Base-by-base conservation (phyloP, 2,888 invertebrate species). In the Cheilosia vulpina region DNA sequence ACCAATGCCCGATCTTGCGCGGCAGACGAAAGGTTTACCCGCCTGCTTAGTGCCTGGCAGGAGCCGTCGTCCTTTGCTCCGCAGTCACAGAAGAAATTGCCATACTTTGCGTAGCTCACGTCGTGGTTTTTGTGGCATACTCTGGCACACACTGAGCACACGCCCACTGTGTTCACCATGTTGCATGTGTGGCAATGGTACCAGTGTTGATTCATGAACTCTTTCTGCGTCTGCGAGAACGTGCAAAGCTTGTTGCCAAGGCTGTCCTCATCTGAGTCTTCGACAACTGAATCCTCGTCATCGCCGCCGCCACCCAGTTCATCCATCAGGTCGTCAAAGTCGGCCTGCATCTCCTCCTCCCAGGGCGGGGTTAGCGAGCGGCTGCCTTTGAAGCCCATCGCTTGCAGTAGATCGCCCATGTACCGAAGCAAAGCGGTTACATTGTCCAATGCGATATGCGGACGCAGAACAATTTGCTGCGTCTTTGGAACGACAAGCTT, bases 81-180 rank as follows among this genome's bases (percentile, higher is more conserved):
- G 91, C 99, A 99, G 92, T 99, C 99, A 90, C 99, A 99, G 93
- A 99, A 99, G 94, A 99, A 99, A 90, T 98, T 98, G 1, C 99
- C 99, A 91, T 97, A 98, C 92, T 99, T 99, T 66, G 99, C 98
- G 91, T 99, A 99, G 5, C 98, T 96, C 1, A 99, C 96, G 91
- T 99, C 99, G 91, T 99, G 99, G 0, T 97, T 98, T 88, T 97
- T 95, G 92, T 99, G 99, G 90, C 99, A 99, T 9, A 99, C 99
- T 71, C 98, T 94, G 0, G 99, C 99, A 93, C 99, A 99, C 17
- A 99, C 96, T 0, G 98, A 97, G 92, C 99, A 99, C 34, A 99
- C 99, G 0, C 99, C 99, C 1, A 98, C 98, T 7, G 98, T 97
- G 91, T 99, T 99, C 5, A 98, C 96, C 99, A 99, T 99, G 91